Percentiles rank a stretch among this genome's conserved stretches.
These are phyloP conservation scores for Eupeodes latifasciatus DNA, from an alignment of 2,888 invertebrate genomes.

Conservation along the genomic window DNA sequence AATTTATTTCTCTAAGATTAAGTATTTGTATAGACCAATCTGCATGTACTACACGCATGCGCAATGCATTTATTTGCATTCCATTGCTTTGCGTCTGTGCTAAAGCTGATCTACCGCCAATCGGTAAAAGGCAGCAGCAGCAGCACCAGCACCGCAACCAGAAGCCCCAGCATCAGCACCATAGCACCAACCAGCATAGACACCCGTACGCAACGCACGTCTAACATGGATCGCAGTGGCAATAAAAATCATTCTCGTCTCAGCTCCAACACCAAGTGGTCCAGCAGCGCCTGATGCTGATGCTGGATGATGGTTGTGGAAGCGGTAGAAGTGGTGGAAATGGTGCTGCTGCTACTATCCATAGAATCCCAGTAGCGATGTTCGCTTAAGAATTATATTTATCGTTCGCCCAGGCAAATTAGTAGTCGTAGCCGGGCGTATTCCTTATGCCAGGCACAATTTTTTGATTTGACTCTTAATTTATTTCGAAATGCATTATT, in stretches of 20 bases:
- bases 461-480: conserved; percentile 76
- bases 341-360: conserved; percentile 27
- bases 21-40: conserved; percentile 55
- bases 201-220: conserved; percentile 69
- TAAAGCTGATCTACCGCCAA: conserved; percentile 63
- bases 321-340: background rate
- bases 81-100: conserved; percentile 52
- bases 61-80: conserved; percentile 74
- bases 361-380: conserved; percentile 75
- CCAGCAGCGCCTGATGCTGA: conserved; percentile 32
- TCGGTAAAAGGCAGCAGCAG: conserved; percentile 20
- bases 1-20: conserved; percentile 55
- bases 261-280: conserved; percentile 31
- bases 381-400: conserved; percentile 77
- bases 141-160: conserved; percentile 26
- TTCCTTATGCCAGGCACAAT: conserved; percentile 59
- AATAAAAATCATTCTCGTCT: conserved; percentile 73
- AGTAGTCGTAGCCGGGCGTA: conserved; percentile 72
- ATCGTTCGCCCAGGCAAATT: conserved; percentile 74
- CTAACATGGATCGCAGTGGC: conserved; percentile 76
- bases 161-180: conserved; percentile 48
- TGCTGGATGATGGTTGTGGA: background rate
- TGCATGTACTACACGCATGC: conserved; percentile 72
- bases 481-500: conserved; percentile 75
- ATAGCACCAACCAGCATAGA: conserved; percentile 63